These are phyloP conservation scores for Chrosomus eos DNA, from an alignment of 2,797 vertebrate species.

Conservation along the genomic window DNA sequence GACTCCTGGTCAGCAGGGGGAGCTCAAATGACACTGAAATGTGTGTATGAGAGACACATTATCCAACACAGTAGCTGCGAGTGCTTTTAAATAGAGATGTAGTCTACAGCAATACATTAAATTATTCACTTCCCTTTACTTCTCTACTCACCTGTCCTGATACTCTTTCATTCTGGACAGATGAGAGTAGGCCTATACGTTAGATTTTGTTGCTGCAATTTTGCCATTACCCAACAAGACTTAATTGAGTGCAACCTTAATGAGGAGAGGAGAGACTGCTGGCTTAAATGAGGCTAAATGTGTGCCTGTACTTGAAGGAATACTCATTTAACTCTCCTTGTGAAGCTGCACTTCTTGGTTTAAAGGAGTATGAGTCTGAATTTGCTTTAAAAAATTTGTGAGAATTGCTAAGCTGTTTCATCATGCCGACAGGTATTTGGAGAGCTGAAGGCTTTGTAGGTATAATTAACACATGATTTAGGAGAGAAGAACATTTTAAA, in stretches of 20 bases:
- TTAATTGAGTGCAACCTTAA: slow-evolving; percentile 19
- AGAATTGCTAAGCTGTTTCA: slow-evolving; percentile 45
- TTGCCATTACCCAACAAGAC: neutral
- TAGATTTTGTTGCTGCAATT: neutral
- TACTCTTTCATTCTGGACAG: neutral
- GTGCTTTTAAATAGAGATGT: neutral
- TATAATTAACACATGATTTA: slow-evolving; percentile 33
- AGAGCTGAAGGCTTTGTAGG: slow-evolving; percentile 29
- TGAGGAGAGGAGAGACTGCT: neutral
- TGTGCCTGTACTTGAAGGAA: slow-evolving; percentile 7
- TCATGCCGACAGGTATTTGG: slow-evolving; percentile 38
- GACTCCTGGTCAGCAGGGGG: slow-evolving; percentile 72
- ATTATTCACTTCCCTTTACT: neutral
- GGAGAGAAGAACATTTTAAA: slow-evolving; percentile 23
- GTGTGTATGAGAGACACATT: neutral
- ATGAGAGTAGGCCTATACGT: neutral
- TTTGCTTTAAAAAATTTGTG: slow-evolving; percentile 35
- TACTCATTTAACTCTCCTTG: neutral
- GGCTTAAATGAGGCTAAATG: neutral
- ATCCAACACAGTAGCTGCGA: neutral
- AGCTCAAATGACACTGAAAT: slow-evolving; percentile 66
- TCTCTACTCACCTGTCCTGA: neutral
- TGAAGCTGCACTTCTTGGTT: slow-evolving; percentile 11
- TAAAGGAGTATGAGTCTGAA: slow-evolving; percentile 23
- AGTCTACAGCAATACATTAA: neutral